These are phyloP conservation scores for Capreolus pygargus DNA, from an alignment of 2,113 vertebrate species.

Conservation along the genomic window DNA sequence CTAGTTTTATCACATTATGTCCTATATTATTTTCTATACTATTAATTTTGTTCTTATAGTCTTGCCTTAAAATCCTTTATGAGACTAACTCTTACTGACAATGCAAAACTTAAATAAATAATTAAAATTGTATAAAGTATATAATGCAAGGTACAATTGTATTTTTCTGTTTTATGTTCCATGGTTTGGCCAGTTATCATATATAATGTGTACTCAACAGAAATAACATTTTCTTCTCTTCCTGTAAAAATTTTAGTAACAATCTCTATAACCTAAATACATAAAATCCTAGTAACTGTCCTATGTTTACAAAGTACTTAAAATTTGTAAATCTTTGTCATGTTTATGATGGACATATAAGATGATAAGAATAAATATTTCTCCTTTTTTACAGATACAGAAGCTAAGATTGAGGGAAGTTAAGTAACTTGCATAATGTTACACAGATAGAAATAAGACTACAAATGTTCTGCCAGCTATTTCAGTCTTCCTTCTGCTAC, in stretches of 20 bases:
- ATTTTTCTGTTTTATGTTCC: constrained; percentile 12
- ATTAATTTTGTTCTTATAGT: background rate
- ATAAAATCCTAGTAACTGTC: background rate
- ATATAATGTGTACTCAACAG: background rate
- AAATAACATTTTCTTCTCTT: background rate
- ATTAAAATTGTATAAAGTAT: background rate
- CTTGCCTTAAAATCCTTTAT: background rate
- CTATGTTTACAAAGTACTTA: background rate
- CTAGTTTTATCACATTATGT: background rate
- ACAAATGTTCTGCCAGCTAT: background rate
- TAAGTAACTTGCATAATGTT: background rate
- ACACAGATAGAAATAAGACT: background rate
- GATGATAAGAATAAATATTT: background rate
- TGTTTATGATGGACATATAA: background rate
- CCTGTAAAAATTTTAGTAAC: background rate
- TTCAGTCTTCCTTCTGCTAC: background rate
- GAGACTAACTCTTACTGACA: background rate
- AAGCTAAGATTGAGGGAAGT: background rate
- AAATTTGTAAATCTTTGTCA: background rate
- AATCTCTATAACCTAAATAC: background rate
- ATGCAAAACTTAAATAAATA: background rate
- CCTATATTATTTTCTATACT: background rate
- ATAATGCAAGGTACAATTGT: background rate
- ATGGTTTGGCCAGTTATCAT: background rate
- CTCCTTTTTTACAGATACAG: background rate